These are phyloP conservation scores for Thymelicus sylvestris DNA, from an alignment of 2,888 invertebrate species.

Conservation along the genomic window DNA sequence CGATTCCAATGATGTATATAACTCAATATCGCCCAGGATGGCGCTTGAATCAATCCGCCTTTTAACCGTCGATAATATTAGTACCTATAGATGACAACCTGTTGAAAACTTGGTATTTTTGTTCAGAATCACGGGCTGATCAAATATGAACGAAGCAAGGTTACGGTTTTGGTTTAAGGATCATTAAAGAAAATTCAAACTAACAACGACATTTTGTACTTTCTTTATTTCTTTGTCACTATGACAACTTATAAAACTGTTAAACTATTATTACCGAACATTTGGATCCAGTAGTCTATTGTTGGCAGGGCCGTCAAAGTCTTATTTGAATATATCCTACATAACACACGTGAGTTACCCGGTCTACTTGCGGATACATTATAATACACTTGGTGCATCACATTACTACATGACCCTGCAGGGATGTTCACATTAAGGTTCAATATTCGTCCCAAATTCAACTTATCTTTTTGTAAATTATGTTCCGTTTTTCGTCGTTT, in stretches of 20 bases:
- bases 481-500: too few species aligned
- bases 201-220: slow-evolving; percentile 22
- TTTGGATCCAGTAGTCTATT: slow-evolving; percentile 31
- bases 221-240: slow-evolving; percentile 31
- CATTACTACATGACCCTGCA: slow-evolving; percentile 4
- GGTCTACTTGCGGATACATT: background rate
- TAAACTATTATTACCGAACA: slow-evolving; percentile 28
- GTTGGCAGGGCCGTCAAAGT: slow-evolving; percentile 28
- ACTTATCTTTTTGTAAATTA: too few species aligned
- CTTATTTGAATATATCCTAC: slow-evolving; percentile 21
- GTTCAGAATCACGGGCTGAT: too few species aligned
- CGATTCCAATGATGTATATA: too few species aligned
- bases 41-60: too few species aligned
- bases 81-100: too few species aligned
- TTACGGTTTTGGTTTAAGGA: too few species aligned
- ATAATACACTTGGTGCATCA: slow-evolving; percentile 8
- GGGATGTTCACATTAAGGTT: background rate
- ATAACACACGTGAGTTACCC: slow-evolving; percentile 11
- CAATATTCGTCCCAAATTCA: too few species aligned
- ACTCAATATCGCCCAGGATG: too few species aligned
- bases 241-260: slow-evolving; percentile 34
- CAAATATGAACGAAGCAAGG: too few species aligned
- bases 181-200: slow-evolving; percentile 2
- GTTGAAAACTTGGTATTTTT: too few species aligned
- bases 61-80: too few species aligned